These are phyloP conservation scores for Pedicia rivosa DNA, from an alignment of 2,888 invertebrate genomes.

Conservation along the genomic window DNA sequence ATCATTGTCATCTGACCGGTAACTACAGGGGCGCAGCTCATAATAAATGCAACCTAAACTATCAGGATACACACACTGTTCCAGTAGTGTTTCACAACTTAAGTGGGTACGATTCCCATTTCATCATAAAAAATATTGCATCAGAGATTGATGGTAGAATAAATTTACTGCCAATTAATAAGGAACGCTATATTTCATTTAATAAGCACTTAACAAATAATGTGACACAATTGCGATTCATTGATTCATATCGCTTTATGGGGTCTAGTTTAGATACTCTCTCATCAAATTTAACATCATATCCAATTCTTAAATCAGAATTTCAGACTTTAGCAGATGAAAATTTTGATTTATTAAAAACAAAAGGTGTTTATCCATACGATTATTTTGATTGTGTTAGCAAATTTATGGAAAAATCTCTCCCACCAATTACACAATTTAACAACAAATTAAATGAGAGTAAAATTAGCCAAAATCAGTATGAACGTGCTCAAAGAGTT, in stretches of 20 bases:
- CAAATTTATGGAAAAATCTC: not conserved
- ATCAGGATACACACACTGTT: not conserved
- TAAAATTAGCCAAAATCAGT: not conserved
- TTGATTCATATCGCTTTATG: slow-evolving; percentile 9
- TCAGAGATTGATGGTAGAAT: not conserved
- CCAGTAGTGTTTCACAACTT: not conserved
- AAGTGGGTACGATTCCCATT: slow-evolving; percentile 10
- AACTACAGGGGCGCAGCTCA: slow-evolving; percentile 7
- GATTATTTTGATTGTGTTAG: not conserved
- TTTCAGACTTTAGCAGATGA: not conserved
- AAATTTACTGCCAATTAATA: slow-evolving; percentile 7
- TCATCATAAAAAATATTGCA: slow-evolving; percentile 1
- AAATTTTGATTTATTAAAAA: not conserved
- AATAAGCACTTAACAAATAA: slow-evolving; percentile 6
- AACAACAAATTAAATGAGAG: not conserved
- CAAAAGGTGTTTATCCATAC: not conserved
- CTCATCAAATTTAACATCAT: not conserved
- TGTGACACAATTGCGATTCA: slow-evolving; percentile 6
- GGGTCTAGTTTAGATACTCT: slow-evolving; percentile 5
- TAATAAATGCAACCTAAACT: not conserved
- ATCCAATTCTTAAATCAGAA: not conserved
- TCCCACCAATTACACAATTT: not conserved
- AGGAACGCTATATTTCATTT: slow-evolving; percentile 10
- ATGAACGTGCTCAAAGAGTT: slow-evolving; percentile 1
- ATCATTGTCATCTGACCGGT: slow-evolving; percentile 12